Percentiles rank a stretch among this genome's conserved stretches.
These are phyloP conservation scores for Thalassaphorura encarpata DNA, from an alignment of 1,140 invertebrate species.

Conservation along the genomic window DNA sequence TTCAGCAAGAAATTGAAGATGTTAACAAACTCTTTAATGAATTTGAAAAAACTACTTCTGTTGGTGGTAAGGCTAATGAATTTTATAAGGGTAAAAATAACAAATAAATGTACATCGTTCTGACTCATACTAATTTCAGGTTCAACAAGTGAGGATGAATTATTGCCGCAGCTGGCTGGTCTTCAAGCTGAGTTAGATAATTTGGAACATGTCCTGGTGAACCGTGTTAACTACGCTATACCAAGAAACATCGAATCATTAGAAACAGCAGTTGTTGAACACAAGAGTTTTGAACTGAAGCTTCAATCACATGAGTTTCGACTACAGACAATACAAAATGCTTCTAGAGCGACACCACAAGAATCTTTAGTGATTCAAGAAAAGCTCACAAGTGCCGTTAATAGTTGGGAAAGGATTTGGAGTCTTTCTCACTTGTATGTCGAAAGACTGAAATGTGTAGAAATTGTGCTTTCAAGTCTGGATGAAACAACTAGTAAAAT, in stretches of 20 bases:
- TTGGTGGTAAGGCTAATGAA: slow-evolving; percentile 50
- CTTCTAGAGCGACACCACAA: slow-evolving; percentile 65
- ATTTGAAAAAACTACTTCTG: slow-evolving; percentile 67
- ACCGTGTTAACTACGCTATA: slow-evolving; percentile 64
- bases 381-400: slow-evolving; percentile 71
- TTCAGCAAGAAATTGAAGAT: slow-evolving; percentile 86
- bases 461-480: slow-evolving; percentile 74
- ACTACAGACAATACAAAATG: slow-evolving; percentile 68
- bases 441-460: slow-evolving; percentile 80
- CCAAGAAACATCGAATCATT: slow-evolving; percentile 74
- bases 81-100: slow-evolving; percentile 12
- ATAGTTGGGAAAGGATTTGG: slow-evolving; percentile 86
- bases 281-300: slow-evolving; percentile 73
- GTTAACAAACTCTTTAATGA: slow-evolving; percentile 93
- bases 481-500: slow-evolving; percentile 82
- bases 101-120: not conserved
- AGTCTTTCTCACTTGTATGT: slow-evolving; percentile 75
- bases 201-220: slow-evolving; percentile 69
- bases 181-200: slow-evolving; percentile 72
- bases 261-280: slow-evolving; percentile 75
- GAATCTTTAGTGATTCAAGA: slow-evolving; percentile 85
- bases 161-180: slow-evolving; percentile 69
- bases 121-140: slow-evolving; percentile 43
- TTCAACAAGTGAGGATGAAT: slow-evolving; percentile 71
- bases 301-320: slow-evolving; percentile 49